Conservation (phyloP, 2,888 invertebrate genomes). For the Anthophora plumipes region DNA sequence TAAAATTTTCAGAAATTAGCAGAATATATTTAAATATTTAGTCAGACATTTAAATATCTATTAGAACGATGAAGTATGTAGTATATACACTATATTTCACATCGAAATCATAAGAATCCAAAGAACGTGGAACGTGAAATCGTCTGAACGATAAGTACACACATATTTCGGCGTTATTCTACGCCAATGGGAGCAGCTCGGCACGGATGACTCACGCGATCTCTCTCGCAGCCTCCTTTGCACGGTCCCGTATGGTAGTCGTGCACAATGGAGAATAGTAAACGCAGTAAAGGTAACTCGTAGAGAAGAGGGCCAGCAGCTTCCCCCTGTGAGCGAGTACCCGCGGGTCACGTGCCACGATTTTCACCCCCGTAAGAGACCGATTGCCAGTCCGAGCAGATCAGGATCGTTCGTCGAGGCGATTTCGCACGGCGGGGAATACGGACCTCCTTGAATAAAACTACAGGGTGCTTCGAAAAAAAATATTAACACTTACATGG, state of each 20-base stretch:
- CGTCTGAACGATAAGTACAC: not conserved
- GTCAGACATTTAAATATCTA: too few species aligned
- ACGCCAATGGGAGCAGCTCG: slow-evolving; percentile 66
- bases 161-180: slow-evolving; percentile 25
- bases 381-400: slow-evolving; percentile 44
- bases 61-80: too few species aligned
- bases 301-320: slow-evolving; percentile 64
- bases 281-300: slow-evolving; percentile 80
- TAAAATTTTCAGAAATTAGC: too few species aligned
- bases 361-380: slow-evolving; percentile 65
- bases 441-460: slow-evolving; percentile 25
- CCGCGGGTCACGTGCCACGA: slow-evolving; percentile 76
- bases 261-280: slow-evolving; percentile 76
- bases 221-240: slow-evolving; percentile 75
- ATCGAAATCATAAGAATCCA: too few species aligned
- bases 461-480: not conserved
- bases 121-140: not conserved
- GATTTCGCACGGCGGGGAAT: slow-evolving; percentile 35
- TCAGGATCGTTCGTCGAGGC: slow-evolving; percentile 32
- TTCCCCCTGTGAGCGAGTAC: slow-evolving; percentile 65
- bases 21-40: too few species aligned
- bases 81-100: too few species aligned
- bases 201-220: slow-evolving; percentile 76
- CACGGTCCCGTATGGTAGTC: slow-evolving; percentile 74
- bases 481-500: not conserved